A percentile compares a stretch with the other conserved stretches of the same genome.
These are phyloP conservation scores for Cydia amplana DNA, from an alignment of 1,140 invertebrate genomes.

Conservation along the genomic window DNA sequence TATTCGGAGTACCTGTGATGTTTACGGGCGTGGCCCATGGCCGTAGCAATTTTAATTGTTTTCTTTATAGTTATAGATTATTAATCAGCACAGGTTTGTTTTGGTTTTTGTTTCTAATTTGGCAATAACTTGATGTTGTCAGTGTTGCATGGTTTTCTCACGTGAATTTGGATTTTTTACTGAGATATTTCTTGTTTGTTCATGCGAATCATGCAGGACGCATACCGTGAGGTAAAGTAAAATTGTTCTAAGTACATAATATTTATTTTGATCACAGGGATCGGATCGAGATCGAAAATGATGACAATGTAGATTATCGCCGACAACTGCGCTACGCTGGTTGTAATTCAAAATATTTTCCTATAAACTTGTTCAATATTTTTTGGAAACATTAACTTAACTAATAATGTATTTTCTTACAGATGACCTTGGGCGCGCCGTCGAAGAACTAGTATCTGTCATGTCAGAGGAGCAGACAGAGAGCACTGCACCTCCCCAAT, in stretches of 20 bases:
- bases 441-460: conserved; percentile 91
- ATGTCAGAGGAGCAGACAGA: conserved; percentile 87
- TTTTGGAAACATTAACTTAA: conserved; percentile 20
- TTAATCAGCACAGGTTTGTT: neutral
- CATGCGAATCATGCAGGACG: conserved; percentile 63
- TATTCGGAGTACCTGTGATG: no score
- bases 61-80: no score
- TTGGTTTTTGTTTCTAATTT: no score
- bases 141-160: conserved; percentile 40
- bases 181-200: conserved; percentile 44
- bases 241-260: conserved; percentile 25
- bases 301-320: no score
- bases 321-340: no score
- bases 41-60: no score
- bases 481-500: conserved; percentile 65
- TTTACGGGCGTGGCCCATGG: no score
- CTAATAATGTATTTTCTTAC: conserved; percentile 46
- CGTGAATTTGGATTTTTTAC: conserved; percentile 37
- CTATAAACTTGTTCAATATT: no score
- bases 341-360: no score
- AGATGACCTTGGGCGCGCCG: conserved; percentile 91
- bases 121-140: no score
- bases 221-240: conserved; percentile 72
- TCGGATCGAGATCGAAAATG: no score
- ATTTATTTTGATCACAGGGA: neutral